Percentiles rank a stretch among this genome's conserved stretches.
Evolutionary conservation across 2,797 vertebrate genomes (phyloP).

Genomic region (Lycodopsis pacificus): DNA sequence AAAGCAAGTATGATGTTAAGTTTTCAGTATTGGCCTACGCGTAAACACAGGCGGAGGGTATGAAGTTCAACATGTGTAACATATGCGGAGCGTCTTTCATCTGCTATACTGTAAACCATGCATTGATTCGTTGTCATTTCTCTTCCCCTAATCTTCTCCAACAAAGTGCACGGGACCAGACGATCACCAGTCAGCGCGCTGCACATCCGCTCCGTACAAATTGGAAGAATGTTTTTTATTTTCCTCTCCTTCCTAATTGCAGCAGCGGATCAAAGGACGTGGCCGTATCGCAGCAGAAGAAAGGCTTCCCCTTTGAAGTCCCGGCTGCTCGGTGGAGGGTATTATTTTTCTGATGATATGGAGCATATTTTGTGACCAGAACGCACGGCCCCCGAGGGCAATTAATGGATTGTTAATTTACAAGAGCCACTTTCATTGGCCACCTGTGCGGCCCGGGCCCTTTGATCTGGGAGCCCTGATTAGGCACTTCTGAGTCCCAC

Average conservation of each 20-base stretch:
- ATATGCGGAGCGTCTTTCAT: conserved; percentile 72
- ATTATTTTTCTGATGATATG: conserved; percentile 84
- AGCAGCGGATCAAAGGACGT: conserved; percentile 79
- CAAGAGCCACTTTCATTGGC: conserved; percentile 81
- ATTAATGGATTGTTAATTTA: conserved; percentile 85
- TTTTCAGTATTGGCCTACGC: conserved; percentile 39
- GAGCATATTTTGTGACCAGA: conserved; percentile 81
- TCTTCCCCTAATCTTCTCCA: conserved; percentile 65
- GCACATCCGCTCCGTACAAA: conserved; percentile 70
- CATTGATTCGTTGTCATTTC: conserved; percentile 67
- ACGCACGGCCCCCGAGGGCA: conserved; percentile 69
- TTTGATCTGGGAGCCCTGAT: conserved; percentile 84
- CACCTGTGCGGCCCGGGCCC: conserved; percentile 70
- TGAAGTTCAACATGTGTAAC: conserved; percentile 64
- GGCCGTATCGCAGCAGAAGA: conserved; percentile 68
- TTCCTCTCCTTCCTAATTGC: conserved; percentile 80
- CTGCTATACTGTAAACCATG: conserved; percentile 61
- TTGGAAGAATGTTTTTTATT: conserved; percentile 81
- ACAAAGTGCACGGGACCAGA: conserved; percentile 66
- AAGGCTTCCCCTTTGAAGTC: conserved; percentile 80
- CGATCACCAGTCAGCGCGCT: conserved; percentile 66
- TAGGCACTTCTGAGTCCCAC: conserved; percentile 75
- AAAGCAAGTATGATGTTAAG: conserved; percentile 35
- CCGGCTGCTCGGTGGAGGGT: conserved; percentile 71
- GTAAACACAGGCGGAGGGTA: conserved; percentile 65